Evolutionary conservation across 2,113 vertebrate species (phyloP), one percentile per base, ranked within the genome.

Genomic region (Lepus americanus): DNA sequence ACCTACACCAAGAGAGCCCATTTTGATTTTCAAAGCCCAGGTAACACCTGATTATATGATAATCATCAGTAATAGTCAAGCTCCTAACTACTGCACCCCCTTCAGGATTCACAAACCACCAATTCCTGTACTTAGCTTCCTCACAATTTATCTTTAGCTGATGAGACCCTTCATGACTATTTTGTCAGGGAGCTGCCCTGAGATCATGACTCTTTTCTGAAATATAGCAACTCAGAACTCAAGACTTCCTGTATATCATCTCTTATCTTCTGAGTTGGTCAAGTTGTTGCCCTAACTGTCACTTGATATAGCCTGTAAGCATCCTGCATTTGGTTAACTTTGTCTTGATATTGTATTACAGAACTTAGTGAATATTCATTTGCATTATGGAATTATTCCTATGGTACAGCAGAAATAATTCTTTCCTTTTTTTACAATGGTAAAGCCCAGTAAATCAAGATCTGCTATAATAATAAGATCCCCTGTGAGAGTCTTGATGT

Each of bases 401-500:
- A 49, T 64, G 16, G 11, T 13, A 94, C 3, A 78, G 11, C 44
- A 67, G 10, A 1, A 77, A 82, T 74, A 94, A 67, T 77, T 74
- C 3, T 95, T 49, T 87, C 51, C 33, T 92, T 36, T 82, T 89
- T 6, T 87, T 85, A 23, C 61, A 87, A 81, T 8, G 67, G 14
- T 53, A 92, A 94, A 92, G 2, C 11, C 27, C n/a, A 93, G 25
- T 0, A 96, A 94, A 87, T 77, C 49, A 95, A 82, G 5, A 19
- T 44, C 55, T 83, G 10, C 39, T 95, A 51, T 1, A 20, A 61
- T 72, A 63, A 44, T 27, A 16, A 29, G 4, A 55, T 14, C 25
- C 39, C 25, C 94, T 95, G 31, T 31, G 44, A 90, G 33, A 90
- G 95, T 6, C 12, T 53, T 92, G 20, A 95, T 90, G 69, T 90